These are phyloP conservation scores for Orthonyx spaldingii DNA, from an alignment of 2,113 vertebrate genomes.

Conservation along the genomic window DNA sequence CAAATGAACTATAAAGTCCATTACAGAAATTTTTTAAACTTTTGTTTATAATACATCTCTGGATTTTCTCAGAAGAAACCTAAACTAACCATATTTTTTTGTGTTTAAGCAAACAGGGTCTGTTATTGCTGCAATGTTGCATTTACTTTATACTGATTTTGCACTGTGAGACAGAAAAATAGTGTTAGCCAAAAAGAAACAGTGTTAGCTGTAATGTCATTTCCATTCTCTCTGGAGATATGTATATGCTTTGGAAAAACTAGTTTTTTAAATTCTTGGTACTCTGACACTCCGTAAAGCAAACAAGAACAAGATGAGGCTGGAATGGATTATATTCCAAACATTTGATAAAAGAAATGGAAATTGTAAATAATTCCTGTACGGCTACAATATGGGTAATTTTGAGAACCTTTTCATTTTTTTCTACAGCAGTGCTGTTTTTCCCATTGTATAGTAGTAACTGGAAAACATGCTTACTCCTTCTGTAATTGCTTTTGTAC, in stretches of 20 bases:
- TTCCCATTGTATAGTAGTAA: neutral
- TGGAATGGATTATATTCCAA: neutral
- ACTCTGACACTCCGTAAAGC: neutral
- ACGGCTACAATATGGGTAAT: neutral
- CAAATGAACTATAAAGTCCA: neutral
- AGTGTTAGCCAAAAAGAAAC: neutral
- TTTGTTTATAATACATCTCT: neutral
- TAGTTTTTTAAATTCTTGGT: neutral
- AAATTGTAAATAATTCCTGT: neutral
- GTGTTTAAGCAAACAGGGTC: neutral
- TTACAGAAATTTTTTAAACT: neutral
- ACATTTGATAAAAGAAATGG: neutral
- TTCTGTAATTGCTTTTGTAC: neutral
- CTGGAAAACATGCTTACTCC: neutral
- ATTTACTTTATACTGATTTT: neutral
- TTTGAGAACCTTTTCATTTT: neutral
- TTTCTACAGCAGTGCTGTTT: neutral
- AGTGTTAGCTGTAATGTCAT: neutral
- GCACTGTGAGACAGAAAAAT: neutral
- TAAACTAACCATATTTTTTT: neutral
- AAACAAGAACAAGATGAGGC: neutral
- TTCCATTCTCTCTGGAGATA: neutral
- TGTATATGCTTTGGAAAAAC: neutral
- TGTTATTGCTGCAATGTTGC: neutral
- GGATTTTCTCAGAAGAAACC: neutral